Evolutionary conservation across 2,888 invertebrate species (phyloP).

Genomic region (Andrena fulva): DNA sequence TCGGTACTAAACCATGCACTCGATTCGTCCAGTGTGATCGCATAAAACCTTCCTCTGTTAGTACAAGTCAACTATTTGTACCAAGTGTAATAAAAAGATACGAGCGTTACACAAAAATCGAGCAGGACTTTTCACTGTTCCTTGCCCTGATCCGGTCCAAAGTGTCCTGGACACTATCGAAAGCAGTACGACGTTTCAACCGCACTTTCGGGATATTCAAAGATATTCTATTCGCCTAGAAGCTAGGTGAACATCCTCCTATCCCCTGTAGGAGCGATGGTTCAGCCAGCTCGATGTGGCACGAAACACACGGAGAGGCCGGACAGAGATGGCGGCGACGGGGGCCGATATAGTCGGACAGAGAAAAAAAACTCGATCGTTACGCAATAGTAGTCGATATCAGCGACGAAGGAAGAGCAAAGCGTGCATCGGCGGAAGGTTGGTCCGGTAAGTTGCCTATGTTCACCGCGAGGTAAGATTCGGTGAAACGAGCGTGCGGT

Average conservation of each 20-base stretch:
- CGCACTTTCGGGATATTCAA: neutral
- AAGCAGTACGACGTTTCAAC: neutral
- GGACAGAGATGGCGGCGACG: neutral
- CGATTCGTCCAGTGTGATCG: neutral
- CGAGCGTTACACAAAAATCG: neutral
- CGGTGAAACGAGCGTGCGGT: conserved; percentile 61
- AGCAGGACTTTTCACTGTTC: conserved; percentile 6
- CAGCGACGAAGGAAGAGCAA: neutral
- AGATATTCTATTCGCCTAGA: neutral
- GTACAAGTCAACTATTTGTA: conserved; percentile 37
- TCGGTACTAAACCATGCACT: neutral
- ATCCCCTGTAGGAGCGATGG: neutral
- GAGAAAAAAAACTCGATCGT: conserved; percentile 24
- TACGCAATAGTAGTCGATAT: conserved; percentile 17
- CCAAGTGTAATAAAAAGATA: conserved; percentile 42
- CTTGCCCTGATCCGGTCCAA: conserved; percentile 24
- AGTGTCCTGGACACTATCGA: neutral
- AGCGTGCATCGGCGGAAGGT: conserved; percentile 12
- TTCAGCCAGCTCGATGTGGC: neutral
- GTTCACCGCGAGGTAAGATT: conserved; percentile 42
- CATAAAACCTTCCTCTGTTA: conserved; percentile 13
- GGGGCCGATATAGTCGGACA: neutral
- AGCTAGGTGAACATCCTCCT: neutral
- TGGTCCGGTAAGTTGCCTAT: conserved; percentile 25
- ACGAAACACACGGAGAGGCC: neutral